Percentiles rank a stretch among this genome's conserved stretches.
These are phyloP conservation scores for Pseudomyrmex cubaensis DNA, from an alignment of 1,140 invertebrate genomes.

Conservation along the genomic window DNA sequence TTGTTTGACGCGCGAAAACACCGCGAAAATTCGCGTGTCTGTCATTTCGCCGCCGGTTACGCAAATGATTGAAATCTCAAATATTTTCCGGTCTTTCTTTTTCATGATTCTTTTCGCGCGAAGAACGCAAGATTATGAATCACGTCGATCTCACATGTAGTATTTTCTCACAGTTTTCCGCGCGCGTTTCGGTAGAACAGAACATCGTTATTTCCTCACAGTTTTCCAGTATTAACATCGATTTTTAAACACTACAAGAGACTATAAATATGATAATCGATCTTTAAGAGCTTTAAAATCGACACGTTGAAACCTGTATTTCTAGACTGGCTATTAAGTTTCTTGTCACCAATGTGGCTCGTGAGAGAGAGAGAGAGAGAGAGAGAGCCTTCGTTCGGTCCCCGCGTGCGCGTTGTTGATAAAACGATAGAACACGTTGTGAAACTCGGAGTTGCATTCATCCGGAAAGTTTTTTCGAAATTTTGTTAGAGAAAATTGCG, in stretches of 20 bases:
- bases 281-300: conserved; percentile 75
- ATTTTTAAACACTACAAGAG: conserved; percentile 60
- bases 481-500: conserved; percentile 3
- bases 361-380: background rate
- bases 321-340: conserved; percentile 74
- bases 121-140: conserved; percentile 1
- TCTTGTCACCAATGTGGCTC: conserved; percentile 69
- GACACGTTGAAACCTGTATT: conserved; percentile 73
- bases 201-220: background rate
- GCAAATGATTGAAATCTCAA: too few species aligned
- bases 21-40: background rate
- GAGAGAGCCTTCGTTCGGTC: background rate
- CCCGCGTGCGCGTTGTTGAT: conserved; percentile 26
- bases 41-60: too few species aligned
- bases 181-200: background rate
- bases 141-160: background rate
- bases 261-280: conserved; percentile 69
- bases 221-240: conserved; percentile 68
- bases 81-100: too few species aligned
- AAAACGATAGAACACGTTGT: conserved; percentile 7
- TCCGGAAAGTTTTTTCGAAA: background rate
- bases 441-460: conserved; percentile 5
- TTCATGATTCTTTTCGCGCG: background rate
- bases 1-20: background rate
- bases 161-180: conserved; percentile 7